Evolutionary conservation across 2,113 vertebrate genomes (phyloP), one percentile per base, ranked within the genome.

Genomic region (Andinoacara biseriatus): DNA sequence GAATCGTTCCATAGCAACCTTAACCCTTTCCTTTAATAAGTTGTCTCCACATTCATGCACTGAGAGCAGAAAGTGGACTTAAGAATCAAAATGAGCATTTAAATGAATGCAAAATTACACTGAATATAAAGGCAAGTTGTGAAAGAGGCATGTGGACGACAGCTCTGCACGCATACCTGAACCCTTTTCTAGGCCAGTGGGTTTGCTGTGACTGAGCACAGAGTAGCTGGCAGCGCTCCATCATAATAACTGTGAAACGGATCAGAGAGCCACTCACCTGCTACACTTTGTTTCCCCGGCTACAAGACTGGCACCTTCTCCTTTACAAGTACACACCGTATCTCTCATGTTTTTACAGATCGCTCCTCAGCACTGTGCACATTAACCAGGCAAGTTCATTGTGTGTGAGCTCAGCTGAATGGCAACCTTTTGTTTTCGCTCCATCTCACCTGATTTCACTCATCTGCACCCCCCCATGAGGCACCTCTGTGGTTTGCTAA

Each of bases 261-360:
- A 87, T 81, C 61, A 85, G 52, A 90, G 74, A 79, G 26, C 10
- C 33, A 87, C 91, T 91, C 84, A 93, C 92, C 90, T 7, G 26
- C 38, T 6, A 65, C 54, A 29, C 80, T 76, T 67, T 82, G 63
- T 76, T 40, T 38, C 61, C 74, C 62, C 40, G 31, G 26, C 76
- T 75, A 63, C 29, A 6, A 46, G 49, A 33, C 15, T 20, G 9
- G 58, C 35, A 20, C 72, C 83, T 78, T 78, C 82, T 54, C 57
- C 69, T 43, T 8, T 29, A 38, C 76, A 35, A 3, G 2, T 33
- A 58, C 29, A 20, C 69, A 6, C 2, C 13, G 61, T 78, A 33
- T 26, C 46, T 58, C 58, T 86, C 80, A 74, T 74, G 85, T 59
- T 20, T 61, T 43, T 52, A 10, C 81, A 78, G 60, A 78, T 85